phyloP scores from a whole-genome alignment of 2,113 vertebrate species.

The Neotragus pygmaeus region DNA sequence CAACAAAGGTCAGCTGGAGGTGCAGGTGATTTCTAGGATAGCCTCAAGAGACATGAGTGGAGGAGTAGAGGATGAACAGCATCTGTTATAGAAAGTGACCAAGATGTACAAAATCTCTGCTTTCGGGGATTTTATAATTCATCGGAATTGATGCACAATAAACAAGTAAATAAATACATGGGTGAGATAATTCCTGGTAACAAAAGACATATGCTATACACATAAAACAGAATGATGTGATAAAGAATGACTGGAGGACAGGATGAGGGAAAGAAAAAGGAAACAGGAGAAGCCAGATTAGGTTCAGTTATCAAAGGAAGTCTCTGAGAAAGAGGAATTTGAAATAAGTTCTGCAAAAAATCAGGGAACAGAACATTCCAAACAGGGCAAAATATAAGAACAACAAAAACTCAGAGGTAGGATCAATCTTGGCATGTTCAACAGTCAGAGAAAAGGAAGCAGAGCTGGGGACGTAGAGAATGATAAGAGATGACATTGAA shows the following conservation, averaged over 20 bases:
- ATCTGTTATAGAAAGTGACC: not conserved
- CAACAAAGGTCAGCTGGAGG: not conserved
- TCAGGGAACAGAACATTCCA: not conserved
- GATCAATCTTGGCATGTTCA: not conserved
- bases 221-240: not conserved
- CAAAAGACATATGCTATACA: not conserved
- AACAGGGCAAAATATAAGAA: not conserved
- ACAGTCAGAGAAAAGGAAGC: not conserved
- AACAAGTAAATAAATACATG: not conserved
- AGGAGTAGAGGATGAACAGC: not conserved
- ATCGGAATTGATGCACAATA: not conserved
- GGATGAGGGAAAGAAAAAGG: not conserved
- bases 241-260: not conserved
- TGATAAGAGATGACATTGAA: not conserved
- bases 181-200: not conserved
- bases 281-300: not conserved
- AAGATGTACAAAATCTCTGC: not conserved
- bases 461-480: not conserved
- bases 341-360: not conserved
- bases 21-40: not conserved
- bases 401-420: not conserved
- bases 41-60: not conserved
- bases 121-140: no score
- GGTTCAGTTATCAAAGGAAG: not conserved
- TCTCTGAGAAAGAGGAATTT: not conserved